These are phyloP conservation scores for Limonius californicus DNA, from an alignment of 1,140 invertebrate species.

Conservation along the genomic window DNA sequence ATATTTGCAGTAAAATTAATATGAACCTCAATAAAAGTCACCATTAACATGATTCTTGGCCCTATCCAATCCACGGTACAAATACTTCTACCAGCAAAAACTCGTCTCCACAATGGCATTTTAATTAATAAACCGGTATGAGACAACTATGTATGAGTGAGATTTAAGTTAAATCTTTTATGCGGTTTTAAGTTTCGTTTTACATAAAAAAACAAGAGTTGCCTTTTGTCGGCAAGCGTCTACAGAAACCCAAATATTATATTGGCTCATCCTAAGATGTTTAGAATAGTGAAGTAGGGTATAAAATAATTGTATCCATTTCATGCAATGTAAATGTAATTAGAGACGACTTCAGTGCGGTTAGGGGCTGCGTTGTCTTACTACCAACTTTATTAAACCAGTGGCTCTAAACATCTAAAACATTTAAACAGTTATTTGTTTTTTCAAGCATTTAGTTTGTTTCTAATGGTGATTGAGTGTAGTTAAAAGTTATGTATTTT, in stretches of 20 bases:
- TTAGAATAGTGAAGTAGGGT: conserved; percentile 9
- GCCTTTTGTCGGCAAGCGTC: background rate
- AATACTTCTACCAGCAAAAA: background rate
- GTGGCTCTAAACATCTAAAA: conserved; percentile 20
- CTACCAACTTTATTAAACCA: conserved; percentile 26
- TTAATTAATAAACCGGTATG: conserved; percentile 15
- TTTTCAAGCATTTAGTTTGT: too few relatives aligned
- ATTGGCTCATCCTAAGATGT: background rate
- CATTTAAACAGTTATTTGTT: too few relatives aligned
- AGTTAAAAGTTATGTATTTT: too few relatives aligned
- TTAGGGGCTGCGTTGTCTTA: conserved; percentile 20
- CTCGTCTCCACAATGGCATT: conserved; percentile 17
- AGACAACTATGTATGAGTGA: too few relatives aligned
- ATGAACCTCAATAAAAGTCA: conserved; percentile 19
- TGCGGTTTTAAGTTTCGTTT: too few relatives aligned
- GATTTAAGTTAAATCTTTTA: too few relatives aligned
- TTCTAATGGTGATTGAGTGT: too few relatives aligned
- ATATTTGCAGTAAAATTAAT: conserved; percentile 19
- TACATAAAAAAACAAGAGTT: too few relatives aligned
- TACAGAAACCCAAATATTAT: background rate
- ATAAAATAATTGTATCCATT: conserved; percentile 40
- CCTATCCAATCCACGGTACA: background rate
- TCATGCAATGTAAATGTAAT: conserved; percentile 35
- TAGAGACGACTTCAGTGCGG: conserved; percentile 31
- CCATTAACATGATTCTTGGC: conserved; percentile 18